Evolutionary conservation across 2,113 vertebrate species (phyloP).

Genomic region (Genyomyrus donnyi): DNA sequence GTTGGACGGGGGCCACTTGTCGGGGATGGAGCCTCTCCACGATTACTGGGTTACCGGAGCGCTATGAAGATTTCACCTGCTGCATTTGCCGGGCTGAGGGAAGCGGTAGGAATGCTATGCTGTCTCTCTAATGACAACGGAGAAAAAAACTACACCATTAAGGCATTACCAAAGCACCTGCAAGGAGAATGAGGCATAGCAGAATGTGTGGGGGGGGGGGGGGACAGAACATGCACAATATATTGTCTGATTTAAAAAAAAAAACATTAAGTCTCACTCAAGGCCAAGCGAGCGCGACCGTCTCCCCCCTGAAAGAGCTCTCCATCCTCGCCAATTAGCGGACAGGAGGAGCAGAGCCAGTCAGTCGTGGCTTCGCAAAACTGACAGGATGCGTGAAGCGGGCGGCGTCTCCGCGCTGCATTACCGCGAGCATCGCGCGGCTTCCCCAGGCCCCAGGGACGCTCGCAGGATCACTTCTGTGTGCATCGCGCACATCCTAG

Average conservation of each 20-base stretch:
- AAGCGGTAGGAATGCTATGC: neutral
- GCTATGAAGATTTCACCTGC: neutral
- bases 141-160: neutral
- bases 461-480: neutral
- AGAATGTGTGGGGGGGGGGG: too few species aligned
- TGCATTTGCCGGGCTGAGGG: neutral
- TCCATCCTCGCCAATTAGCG: constrained; percentile 6
- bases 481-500: constrained; percentile 2
- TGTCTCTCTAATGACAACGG: neutral
- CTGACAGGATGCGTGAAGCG: neutral
- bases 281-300: neutral
- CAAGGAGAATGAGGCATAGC: neutral
- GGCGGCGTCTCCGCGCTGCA: neutral
- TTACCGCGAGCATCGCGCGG: neutral
- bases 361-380: neutral
- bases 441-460: neutral
- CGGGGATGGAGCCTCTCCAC: neutral
- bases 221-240: neutral
- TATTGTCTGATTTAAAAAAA: neutral
- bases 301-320: neutral
- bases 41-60: neutral
- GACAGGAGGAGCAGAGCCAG: neutral
- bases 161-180: neutral
- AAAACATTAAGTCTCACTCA: constrained; percentile 3
- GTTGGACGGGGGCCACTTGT: neutral